Evolutionary conservation across 2,888 invertebrate species (phyloP).

Genomic region (Ceramica pisi): DNA sequence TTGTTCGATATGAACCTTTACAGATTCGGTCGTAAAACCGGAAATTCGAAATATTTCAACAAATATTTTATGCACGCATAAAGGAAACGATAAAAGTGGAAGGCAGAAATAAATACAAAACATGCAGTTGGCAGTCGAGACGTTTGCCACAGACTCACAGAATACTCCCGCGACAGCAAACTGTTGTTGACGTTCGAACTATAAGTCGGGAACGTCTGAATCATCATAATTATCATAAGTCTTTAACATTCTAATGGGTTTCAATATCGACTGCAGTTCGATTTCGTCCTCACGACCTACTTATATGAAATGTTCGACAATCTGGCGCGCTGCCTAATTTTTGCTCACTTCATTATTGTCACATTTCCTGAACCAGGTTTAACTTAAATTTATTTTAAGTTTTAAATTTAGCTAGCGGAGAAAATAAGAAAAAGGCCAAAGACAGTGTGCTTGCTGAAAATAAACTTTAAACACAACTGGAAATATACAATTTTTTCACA

Average conservation of each 20-base stretch:
- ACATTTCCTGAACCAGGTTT: not conserved
- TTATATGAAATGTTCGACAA: not conserved
- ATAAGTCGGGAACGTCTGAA: not conserved
- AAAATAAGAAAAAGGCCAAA: not conserved
- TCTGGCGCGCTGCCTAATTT: constrained; percentile 31
- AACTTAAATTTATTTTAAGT: not conserved
- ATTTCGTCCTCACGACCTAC: not conserved
- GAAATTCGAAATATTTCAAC: not conserved
- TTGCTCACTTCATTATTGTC: constrained; percentile 11
- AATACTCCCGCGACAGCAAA: not conserved
- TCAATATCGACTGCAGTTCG: not conserved
- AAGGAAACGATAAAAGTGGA: constrained; percentile 3
- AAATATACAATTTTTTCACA: not conserved
- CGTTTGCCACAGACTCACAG: not conserved
- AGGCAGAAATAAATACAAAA: constrained; percentile 7
- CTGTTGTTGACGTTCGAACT: not conserved
- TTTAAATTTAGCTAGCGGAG: not conserved
- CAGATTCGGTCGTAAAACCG: not conserved
- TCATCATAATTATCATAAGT: not conserved
- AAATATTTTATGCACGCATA: not conserved
- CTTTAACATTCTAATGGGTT: not conserved
- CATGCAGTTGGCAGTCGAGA: not conserved
- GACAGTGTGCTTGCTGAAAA: not conserved
- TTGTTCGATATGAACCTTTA: not conserved
- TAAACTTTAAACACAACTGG: not conserved